A percentile compares a stretch with the other conserved stretches of the same genome.
Evolutionary conservation across 2,113 vertebrate genomes (phyloP).

Genomic region (Ancistrus triradiatus): DNA sequence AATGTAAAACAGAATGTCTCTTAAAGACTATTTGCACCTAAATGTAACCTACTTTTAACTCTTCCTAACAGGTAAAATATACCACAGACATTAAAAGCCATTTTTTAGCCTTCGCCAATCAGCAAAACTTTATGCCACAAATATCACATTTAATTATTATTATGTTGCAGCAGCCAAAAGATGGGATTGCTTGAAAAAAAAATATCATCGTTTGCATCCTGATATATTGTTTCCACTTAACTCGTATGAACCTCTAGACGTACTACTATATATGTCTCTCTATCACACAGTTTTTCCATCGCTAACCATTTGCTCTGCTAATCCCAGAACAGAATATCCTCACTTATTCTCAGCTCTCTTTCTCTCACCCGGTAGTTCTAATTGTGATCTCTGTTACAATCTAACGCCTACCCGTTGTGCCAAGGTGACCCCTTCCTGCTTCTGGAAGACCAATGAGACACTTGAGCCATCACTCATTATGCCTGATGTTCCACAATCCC

Average conservation of each 20-base stretch:
- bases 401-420: not conserved
- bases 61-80: too few relatives aligned
- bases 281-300: conserved; percentile 5
- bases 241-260: not conserved
- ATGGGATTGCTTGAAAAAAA: too few relatives aligned
- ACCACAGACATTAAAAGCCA: too few relatives aligned
- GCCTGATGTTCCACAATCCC: conserved; percentile 23
- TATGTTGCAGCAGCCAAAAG: too few relatives aligned
- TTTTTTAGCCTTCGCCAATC: too few relatives aligned
- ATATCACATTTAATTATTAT: too few relatives aligned
- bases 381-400: conserved; percentile 5
- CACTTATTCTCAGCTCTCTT: conserved; percentile 29
- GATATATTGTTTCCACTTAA: not conserved
- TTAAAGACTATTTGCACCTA: too few relatives aligned
- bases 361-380: conserved; percentile 10
- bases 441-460: conserved; percentile 39
- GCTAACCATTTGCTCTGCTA: conserved; percentile 20
- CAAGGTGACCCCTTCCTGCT: conserved; percentile 24
- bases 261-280: not conserved
- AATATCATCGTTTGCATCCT: too few relatives aligned
- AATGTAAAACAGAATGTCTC: too few relatives aligned
- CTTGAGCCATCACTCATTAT: conserved; percentile 45
- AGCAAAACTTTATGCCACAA: too few relatives aligned
- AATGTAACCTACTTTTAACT: too few relatives aligned
- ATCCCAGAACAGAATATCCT: conserved; percentile 30